Percentiles rank a stretch among this genome's conserved stretches.
Evolutionary conservation across 1,140 invertebrate species (phyloP).

Genomic region (Drosophila lacertosa): DNA sequence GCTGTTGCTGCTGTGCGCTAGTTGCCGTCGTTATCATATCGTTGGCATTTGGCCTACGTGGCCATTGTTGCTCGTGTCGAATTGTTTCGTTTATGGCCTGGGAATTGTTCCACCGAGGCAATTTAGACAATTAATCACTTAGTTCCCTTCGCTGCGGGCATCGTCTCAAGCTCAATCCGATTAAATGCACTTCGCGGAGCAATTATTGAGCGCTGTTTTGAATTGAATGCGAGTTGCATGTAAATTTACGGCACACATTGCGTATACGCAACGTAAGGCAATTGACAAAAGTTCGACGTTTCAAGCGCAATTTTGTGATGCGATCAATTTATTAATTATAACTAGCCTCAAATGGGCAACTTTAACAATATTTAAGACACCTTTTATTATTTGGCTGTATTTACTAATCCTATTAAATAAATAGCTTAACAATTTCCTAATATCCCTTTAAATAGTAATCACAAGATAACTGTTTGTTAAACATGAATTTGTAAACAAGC

Average conservation of each 20-base stretch:
- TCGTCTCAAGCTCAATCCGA: slow-evolving; percentile 40
- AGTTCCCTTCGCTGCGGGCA: slow-evolving; percentile 1
- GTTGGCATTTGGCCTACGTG: slow-evolving; percentile 19
- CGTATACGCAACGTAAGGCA: slow-evolving; percentile 33
- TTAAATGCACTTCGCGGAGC: slow-evolving; percentile 44
- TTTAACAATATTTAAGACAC: no score
- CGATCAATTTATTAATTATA: no score
- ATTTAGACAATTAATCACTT: slow-evolving; percentile 49
- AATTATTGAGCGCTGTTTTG: slow-evolving; percentile 49
- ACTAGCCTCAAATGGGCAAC: no score
- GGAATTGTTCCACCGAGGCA: slow-evolving; percentile 40
- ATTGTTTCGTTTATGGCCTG: slow-evolving; percentile 35
- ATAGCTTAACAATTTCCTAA: no score
- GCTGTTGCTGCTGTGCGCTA: slow-evolving; percentile 53
- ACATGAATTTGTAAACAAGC: no score
- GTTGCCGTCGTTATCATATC: slow-evolving; percentile 67
- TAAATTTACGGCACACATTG: slow-evolving; percentile 14
- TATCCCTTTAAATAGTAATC: no score
- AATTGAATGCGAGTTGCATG: slow-evolving; percentile 20
- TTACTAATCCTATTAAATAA: no score
- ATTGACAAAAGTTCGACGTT: slow-evolving; percentile 34
- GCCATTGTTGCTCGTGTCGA: slow-evolving; percentile 25
- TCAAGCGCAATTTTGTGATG: no score
- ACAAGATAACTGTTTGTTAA: no score
- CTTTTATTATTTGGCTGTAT: no score